These are phyloP conservation scores for Dicrurus megarhynchus DNA, from an alignment of 2,113 vertebrate genomes.

Conservation along the genomic window DNA sequence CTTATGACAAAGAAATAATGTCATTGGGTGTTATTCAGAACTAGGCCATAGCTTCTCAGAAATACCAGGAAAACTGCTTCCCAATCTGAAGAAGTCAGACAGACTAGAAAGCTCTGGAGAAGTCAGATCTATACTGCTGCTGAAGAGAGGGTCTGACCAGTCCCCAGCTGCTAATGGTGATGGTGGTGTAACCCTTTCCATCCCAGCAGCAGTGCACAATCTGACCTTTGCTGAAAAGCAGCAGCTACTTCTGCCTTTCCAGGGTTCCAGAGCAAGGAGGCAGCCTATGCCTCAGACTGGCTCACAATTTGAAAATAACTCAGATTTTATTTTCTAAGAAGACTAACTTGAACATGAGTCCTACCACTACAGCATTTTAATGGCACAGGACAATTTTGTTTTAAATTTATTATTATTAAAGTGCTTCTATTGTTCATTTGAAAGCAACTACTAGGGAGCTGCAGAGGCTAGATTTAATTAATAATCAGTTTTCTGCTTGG, in stretches of 20 bases:
- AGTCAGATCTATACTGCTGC: background rate
- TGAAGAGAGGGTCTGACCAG: background rate
- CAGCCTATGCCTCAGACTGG: background rate
- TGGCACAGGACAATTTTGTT: background rate
- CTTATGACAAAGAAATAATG: background rate
- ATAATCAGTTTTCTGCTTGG: background rate
- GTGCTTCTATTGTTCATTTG: background rate
- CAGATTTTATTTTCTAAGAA: background rate
- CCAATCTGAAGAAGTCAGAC: background rate
- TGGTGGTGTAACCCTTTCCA: background rate
- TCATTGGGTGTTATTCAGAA: background rate
- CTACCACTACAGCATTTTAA: background rate
- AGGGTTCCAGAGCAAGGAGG: background rate
- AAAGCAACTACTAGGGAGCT: background rate
- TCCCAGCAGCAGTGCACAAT: background rate
- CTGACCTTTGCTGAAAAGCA: background rate
- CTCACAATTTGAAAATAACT: background rate
- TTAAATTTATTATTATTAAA: background rate
- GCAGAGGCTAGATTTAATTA: background rate
- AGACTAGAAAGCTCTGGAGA: background rate
- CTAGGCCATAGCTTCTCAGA: background rate
- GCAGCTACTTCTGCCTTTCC: background rate
- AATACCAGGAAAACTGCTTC: background rate
- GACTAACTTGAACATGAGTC: background rate
- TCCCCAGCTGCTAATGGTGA: background rate